Base-by-base conservation (phyloP, 1,140 invertebrate species). In the Calephelis nemesis region DNA sequence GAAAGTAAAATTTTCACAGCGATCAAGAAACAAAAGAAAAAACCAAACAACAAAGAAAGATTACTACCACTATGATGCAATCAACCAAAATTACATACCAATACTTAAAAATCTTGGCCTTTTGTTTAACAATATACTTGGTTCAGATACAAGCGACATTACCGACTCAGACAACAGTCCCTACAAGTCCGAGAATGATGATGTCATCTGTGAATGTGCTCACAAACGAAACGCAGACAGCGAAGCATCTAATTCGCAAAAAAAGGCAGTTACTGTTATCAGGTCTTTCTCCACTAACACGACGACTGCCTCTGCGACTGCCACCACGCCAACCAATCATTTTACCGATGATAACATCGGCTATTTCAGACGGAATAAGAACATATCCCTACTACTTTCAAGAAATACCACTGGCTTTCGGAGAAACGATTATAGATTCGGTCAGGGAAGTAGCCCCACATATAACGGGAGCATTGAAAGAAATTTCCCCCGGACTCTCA, bases 311-410 rank as follows among this genome's bases (percentile, higher is more conserved):
- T 13, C 78, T 82, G 45, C 81, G 83, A 60, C 71, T 91, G 30
- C 87, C 85, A 63, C 84, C 87, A 62, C 79, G 78, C 47, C 81
- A 76, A 39, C 88, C 88, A 3, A 82, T 91, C 42, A 77, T 91
- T 63, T 77, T 91, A 30, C 85, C 88, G 7, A 72, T 87, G 67
- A 80, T 90, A 74, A 91, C 89, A 30, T 84, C 83, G 42, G 85
- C 84, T 39, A 72, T 91, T 7, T 86, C 87, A 52, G 85, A 91
- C 77, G 76, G 79, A 58, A 90, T 91, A 81, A 84, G 87, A 76
- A 85, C 87, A 19, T 91, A 90, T 69, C 87, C 87, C 7, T 84
- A 90, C 62, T 90, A 90, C 72, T 81, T 91, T 42, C 88, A 91
- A 81, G 87, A 91, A 79, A 91, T 91, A 70, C 88, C 88, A 12